phyloP scores from a whole-genome alignment of 2,113 vertebrate genomes.

The Myocastor coypus region DNA sequence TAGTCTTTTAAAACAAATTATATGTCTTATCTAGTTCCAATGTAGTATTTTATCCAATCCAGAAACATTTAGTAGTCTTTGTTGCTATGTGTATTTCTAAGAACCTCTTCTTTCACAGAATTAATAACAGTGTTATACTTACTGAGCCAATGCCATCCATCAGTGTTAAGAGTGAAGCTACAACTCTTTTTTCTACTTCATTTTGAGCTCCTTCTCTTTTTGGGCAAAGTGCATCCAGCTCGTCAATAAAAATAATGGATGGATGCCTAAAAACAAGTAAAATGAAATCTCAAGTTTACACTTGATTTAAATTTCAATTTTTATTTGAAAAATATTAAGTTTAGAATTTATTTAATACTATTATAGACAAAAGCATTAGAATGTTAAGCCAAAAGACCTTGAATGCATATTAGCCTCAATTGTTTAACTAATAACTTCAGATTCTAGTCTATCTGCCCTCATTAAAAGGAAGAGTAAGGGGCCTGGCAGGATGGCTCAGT shows the following conservation, averaged over 20 bases:
- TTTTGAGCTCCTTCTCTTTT: constrained; percentile 96
- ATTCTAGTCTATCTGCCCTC: not conserved
- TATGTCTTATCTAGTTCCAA: not conserved
- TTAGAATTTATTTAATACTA: constrained; percentile 12
- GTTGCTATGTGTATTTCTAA: not conserved
- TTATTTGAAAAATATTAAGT: constrained; percentile 9
- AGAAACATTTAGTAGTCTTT: not conserved
- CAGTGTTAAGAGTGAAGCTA: constrained; percentile 95
- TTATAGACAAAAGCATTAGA: constrained; percentile 32
- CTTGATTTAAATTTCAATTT: not conserved
- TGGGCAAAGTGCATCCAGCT: constrained; percentile 96
- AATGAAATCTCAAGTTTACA: constrained; percentile 31
- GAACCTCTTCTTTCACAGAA: not conserved
- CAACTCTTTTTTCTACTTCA: constrained; percentile 97
- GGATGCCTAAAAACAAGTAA: constrained; percentile 87
- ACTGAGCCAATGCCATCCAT: constrained; percentile 99
- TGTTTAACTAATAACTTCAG: not conserved
- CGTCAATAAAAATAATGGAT: constrained; percentile 98
- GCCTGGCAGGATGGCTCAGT: too few species aligned
- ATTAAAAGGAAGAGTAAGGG: not conserved
- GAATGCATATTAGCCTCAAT: not conserved
- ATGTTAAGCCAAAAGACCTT: constrained; percentile 22
- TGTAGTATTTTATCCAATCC: not conserved
- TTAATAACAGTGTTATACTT: constrained; percentile 72
- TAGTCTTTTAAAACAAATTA: constrained; percentile 35